These are phyloP conservation scores for Paramormyrops kingsleyae DNA, from an alignment of 2,113 vertebrate genomes.

Conservation along the genomic window DNA sequence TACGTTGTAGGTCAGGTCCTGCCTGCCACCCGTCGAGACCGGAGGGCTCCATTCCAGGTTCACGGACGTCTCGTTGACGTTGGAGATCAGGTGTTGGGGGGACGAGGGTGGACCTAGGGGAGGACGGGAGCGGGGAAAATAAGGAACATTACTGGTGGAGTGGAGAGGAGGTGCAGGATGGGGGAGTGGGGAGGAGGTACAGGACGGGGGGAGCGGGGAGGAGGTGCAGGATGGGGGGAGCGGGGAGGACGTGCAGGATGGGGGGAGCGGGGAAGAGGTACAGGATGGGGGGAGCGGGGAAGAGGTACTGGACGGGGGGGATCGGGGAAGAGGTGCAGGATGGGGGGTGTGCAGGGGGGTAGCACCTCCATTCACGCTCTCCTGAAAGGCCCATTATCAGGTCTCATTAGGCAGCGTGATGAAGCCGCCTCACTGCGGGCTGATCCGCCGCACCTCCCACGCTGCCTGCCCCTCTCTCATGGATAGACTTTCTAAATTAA, in stretches of 20 bases:
- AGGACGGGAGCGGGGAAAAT: background rate
- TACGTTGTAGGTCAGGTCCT: constrained; percentile 87
- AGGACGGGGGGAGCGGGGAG: constrained; percentile 29
- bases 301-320: too few relatives aligned
- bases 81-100: constrained; percentile 91
- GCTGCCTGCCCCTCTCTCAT: constrained; percentile 22
- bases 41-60: constrained; percentile 93
- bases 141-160: background rate
- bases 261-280: constrained; percentile 35
- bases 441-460: background rate
- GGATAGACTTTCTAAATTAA: constrained; percentile 47
- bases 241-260: constrained; percentile 27
- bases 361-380: constrained; percentile 43
- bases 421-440: background rate
- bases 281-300: constrained; percentile 47
- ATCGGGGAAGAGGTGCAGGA: too few relatives aligned
- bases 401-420: constrained; percentile 50
- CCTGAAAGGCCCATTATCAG: constrained; percentile 49
- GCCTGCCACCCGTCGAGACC: constrained; percentile 79
- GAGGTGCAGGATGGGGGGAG: constrained; percentile 39
- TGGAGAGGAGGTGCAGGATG: background rate
- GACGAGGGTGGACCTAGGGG: constrained; percentile 81
- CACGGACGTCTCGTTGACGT: constrained; percentile 94
- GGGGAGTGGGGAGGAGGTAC: constrained; percentile 29
- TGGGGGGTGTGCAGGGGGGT: background rate